phyloP scores from a whole-genome alignment of 2,113 vertebrate genomes.

The Leptocoma aspasia region DNA sequence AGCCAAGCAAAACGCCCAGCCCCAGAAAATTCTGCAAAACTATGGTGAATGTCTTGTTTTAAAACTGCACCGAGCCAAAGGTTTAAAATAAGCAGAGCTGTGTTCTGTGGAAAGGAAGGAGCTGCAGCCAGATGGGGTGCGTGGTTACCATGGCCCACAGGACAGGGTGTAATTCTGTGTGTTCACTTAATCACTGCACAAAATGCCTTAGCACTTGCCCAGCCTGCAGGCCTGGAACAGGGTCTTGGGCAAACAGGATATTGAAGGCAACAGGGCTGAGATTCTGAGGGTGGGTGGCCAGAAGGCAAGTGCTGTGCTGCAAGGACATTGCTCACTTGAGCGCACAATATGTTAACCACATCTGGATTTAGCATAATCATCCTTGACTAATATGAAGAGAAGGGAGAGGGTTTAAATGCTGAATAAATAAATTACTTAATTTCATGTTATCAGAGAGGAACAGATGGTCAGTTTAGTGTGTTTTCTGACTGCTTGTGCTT shows the following conservation, averaged over 20 bases:
- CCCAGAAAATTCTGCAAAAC: neutral
- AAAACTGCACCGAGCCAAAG: neutral
- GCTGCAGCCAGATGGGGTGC: neutral
- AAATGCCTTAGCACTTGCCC: neutral
- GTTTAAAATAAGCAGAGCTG: neutral
- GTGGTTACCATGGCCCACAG: neutral
- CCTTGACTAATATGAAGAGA: conserved; percentile 63
- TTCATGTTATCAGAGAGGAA: conserved; percentile 65
- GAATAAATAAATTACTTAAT: conserved; percentile 74
- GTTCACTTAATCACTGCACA: neutral
- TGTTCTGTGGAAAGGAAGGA: neutral
- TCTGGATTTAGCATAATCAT: conserved; percentile 63
- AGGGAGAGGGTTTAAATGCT: conserved; percentile 50
- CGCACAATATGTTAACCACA: conserved; percentile 57
- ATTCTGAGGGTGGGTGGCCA: neutral
- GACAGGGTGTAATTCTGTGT: neutral
- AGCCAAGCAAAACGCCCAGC: neutral
- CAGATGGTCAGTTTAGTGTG: conserved; percentile 68
- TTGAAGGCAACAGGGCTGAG: neutral
- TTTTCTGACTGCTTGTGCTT: conserved; percentile 51
- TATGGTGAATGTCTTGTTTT: neutral
- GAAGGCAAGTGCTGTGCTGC: conserved; percentile 30
- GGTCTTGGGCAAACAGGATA: neutral
- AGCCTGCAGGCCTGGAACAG: neutral
- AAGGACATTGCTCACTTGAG: conserved; percentile 25